Conservation (phyloP, 2,113 vertebrate species). For the Lynx canadensis region DNA sequence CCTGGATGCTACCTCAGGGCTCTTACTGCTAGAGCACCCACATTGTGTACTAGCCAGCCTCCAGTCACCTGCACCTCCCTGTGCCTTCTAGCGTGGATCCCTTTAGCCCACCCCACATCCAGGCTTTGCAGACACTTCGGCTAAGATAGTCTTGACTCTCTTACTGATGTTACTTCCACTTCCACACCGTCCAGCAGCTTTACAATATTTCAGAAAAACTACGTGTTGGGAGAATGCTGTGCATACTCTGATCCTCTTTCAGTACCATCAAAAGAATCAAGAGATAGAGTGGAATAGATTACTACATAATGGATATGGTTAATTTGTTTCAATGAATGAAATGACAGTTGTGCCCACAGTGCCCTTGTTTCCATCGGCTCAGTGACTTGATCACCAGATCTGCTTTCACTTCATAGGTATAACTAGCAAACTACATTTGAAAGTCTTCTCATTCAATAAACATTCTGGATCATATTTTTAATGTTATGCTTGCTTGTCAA, state of each 20-base stretch:
- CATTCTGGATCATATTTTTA: not conserved
- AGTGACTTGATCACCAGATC: constrained; percentile 34
- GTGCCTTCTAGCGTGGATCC: not conserved
- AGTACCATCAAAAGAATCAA: constrained; percentile 40
- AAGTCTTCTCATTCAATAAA: not conserved
- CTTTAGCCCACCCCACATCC: not conserved
- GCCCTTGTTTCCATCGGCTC: constrained; percentile 40
- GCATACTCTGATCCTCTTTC: constrained; percentile 33
- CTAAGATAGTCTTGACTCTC: not conserved
- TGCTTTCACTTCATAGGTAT: constrained; percentile 4
- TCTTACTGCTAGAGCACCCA: accelerated
- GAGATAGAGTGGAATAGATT: not conserved
- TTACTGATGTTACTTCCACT: not conserved
- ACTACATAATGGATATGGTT: constrained; percentile 65
- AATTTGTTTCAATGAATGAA: constrained; percentile 59
- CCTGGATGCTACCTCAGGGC: not conserved
- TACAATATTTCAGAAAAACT: not conserved
- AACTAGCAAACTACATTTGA: not conserved
- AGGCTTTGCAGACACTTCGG: not conserved
- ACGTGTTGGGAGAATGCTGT: not conserved
- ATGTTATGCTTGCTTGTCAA: not conserved
- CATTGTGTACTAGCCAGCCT: not conserved
- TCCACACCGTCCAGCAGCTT: not conserved
- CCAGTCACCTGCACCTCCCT: not conserved
- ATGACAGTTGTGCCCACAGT: not conserved